Evolutionary conservation across 2,113 vertebrate species (phyloP), one percentile per base, ranked within the genome.

Genomic region (Apeltes quadracus): DNA sequence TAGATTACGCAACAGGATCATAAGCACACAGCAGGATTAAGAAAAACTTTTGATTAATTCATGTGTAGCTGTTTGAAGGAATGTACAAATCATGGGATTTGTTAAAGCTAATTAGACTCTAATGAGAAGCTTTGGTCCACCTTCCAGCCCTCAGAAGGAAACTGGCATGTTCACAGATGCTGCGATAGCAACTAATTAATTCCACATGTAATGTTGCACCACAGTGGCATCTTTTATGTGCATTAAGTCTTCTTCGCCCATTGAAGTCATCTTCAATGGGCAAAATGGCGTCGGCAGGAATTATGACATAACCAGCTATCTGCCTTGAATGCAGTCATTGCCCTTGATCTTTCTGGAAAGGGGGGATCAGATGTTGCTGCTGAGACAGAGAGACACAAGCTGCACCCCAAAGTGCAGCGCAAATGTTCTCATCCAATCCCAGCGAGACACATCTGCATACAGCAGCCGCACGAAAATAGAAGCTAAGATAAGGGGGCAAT

Each of bases 61-160:
- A 50, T 38, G 41, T 29, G 18, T 53, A 59, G 48, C 58, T 25
- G 23, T 55, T 44, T 74, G 48, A 72, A 74, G 69, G 67, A 66
- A 53, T 22, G 39, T 39, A 41, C 16, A 44, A 61, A 77, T 75
- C 27, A 39, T 38, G 4, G 44, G 43, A 55, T 65, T 75, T 29
- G 59, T 57, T 66, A 15, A 44, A 50, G 50, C 61, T 79, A 78
- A 86, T 81, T 69, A 76, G 22, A 58, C 51, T 72, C 79, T 78
- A 76, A 81, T 84, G 72, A 71, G 73, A 66, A 34, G 66, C 55
- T 48, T 16, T 20, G 69, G 73, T 75, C 68, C 70, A 54, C 56
- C 54, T 50, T 53, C 34, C 56, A 74, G 62, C 48, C 48, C 58
- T 76, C 15, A 0, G 66, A 62, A 50, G 61, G 55, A 32, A 77